Evolutionary conservation across 1,140 invertebrate species (phyloP), one percentile per base, ranked within the genome.

Genomic region (Pseudomyrmex sp.): DNA sequence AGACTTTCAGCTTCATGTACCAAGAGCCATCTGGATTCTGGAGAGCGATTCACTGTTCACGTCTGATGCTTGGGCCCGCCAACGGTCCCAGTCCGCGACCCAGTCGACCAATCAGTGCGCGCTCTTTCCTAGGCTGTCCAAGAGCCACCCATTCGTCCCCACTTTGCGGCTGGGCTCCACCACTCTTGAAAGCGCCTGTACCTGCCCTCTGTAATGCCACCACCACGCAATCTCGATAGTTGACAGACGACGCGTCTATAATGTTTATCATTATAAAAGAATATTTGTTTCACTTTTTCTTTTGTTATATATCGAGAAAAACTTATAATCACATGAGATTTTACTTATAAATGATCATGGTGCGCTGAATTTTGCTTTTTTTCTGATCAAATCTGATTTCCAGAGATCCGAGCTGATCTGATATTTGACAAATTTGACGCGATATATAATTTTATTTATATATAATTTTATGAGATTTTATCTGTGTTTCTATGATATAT

Each of bases 71-170:
- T 9, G 2, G 12, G 4, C 7, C 48, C 18, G 23, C 87, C 90
- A 85, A 89, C 90, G 8, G 52, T 44, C 58, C 66, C 46, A 26
- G 8, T 8, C 44, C 5, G 44, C 50, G 50, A 44, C 80, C 65
- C 59, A 23, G 2, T 62, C 74, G 15, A 18, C 88, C 89, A 90
- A 88, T 90, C 80, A 10, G 1, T 20, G 1, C 15, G 0, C 8
- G 23, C 52, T 65, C 69, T 20, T 50, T 65, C 63, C 62, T 52
- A 35, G 35, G 54, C 46, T 20, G 26, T 10, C 18, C 61, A 65
- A 68, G 69, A 80, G 8, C 87, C 88, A 77, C 88, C 88, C 87
- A 89, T 86, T 48, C 1, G 12, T 63, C 46, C 80, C 87, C 77
- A 88, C 83, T 82, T 52, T 52, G 61, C 52, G n/a, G 8, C 13